Evolutionary conservation across 2,888 invertebrate species (phyloP).

Genomic region (Desoria tigrina): DNA sequence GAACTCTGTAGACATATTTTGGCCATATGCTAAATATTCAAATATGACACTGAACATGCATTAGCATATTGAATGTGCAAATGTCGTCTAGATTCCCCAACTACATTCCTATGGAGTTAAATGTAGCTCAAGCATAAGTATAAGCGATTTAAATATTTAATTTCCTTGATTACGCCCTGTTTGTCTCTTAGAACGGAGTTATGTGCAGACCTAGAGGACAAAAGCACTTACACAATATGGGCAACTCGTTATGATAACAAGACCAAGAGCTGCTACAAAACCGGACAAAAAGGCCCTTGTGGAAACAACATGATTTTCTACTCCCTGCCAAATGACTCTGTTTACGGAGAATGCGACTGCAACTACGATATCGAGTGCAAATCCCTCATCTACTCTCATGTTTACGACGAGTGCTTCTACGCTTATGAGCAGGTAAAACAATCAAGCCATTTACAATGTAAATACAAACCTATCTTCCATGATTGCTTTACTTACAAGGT

Average conservation of each 20-base stretch:
- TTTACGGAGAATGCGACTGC: conserved; percentile 52
- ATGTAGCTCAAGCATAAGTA: neutral
- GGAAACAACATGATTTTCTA: conserved; percentile 54
- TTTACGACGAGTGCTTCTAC: conserved; percentile 52
- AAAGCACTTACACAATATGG: conserved; percentile 49
- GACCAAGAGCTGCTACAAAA: conserved; percentile 49
- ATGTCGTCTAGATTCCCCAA: conserved; percentile 1
- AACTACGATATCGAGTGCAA: conserved; percentile 53
- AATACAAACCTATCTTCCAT: neutral
- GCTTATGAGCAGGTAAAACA: conserved; percentile 53
- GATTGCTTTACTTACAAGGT: conserved; percentile 8
- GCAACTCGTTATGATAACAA: conserved; percentile 51
- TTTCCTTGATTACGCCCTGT: conserved; percentile 28
- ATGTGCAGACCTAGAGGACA: conserved; percentile 47
- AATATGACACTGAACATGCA: conserved; percentile 17
- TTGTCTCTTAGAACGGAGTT: conserved; percentile 41
- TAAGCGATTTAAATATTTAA: conserved; percentile 31
- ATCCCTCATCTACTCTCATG: conserved; percentile 51
- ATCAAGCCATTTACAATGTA: conserved; percentile 11
- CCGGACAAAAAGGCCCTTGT: conserved; percentile 52
- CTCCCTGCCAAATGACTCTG: conserved; percentile 44
- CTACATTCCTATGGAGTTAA: neutral
- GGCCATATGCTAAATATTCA: conserved; percentile 18
- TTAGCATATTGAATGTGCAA: conserved; percentile 23
- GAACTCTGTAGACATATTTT: no score